Evolutionary conservation across 2,797 vertebrate genomes (phyloP).

Genomic region (Dipus sagitta): DNA sequence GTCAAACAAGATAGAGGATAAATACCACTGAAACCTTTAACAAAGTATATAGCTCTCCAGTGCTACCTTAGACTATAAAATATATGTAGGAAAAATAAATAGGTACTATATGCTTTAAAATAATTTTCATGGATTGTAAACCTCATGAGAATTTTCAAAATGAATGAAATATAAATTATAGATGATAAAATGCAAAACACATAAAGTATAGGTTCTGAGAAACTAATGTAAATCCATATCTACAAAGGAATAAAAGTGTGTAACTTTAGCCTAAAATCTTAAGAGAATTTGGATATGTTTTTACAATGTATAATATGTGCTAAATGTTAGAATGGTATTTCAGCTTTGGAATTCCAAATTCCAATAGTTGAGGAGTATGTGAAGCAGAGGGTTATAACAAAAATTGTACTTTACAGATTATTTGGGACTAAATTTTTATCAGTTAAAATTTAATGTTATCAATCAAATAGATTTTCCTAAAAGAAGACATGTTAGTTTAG

Average conservation of each 20-base stretch:
- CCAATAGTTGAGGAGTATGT: background rate
- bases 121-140: background rate
- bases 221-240: background rate
- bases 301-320: background rate
- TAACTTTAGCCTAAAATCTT: background rate
- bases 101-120: background rate
- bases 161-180: background rate
- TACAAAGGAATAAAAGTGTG: background rate
- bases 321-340: constrained; percentile 32
- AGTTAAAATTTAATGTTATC: background rate
- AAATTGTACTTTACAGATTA: constrained; percentile 16
- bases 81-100: background rate
- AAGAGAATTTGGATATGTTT: background rate
- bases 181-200: background rate
- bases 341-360: background rate
- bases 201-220: background rate
- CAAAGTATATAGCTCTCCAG: background rate
- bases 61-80: background rate
- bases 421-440: background rate
- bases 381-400: background rate
- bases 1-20: background rate
- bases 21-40: background rate
- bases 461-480: background rate
- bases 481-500: background rate
- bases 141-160: background rate